phyloP scores from a whole-genome alignment of 2,888 invertebrate genomes.

The Drosophila picticornis region DNA sequence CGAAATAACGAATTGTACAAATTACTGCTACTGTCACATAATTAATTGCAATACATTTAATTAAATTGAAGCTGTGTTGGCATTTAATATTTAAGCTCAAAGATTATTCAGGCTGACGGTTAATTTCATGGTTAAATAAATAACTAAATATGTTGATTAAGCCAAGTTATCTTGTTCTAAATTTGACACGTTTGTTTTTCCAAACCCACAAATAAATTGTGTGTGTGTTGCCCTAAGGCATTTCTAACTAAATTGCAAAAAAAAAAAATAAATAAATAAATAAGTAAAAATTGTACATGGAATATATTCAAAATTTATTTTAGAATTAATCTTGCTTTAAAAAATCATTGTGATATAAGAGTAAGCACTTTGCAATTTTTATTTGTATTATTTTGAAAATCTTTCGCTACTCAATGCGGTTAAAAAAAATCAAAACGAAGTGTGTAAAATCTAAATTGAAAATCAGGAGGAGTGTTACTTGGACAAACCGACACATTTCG shows the following conservation, averaged over 20 bases:
- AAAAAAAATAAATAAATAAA: too few species aligned
- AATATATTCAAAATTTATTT: background rate
- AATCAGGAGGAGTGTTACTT: background rate
- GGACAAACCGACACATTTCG: background rate
- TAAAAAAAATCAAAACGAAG: background rate
- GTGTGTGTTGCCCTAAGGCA: background rate
- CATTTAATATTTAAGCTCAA: background rate
- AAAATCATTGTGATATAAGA: background rate
- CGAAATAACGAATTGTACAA: conserved; percentile 28
- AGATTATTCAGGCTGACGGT: background rate
- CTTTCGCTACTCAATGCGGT: background rate
- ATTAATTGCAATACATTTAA: conserved; percentile 36
- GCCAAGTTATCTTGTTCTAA: background rate
- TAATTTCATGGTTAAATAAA: conserved; percentile 2
- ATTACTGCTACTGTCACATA: conserved; percentile 13
- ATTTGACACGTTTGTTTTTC: background rate
- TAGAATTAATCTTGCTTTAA: background rate
- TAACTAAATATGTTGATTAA: background rate
- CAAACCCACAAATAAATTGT: background rate
- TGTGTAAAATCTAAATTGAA: background rate
- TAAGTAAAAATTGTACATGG: too few species aligned
- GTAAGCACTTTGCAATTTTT: background rate
- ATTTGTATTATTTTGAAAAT: background rate
- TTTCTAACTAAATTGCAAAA: background rate
- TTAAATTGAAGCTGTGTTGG: conserved; percentile 13